These are phyloP conservation scores for Silurus glanis DNA, from an alignment of 2,113 vertebrate genomes.

Conservation along the genomic window DNA sequence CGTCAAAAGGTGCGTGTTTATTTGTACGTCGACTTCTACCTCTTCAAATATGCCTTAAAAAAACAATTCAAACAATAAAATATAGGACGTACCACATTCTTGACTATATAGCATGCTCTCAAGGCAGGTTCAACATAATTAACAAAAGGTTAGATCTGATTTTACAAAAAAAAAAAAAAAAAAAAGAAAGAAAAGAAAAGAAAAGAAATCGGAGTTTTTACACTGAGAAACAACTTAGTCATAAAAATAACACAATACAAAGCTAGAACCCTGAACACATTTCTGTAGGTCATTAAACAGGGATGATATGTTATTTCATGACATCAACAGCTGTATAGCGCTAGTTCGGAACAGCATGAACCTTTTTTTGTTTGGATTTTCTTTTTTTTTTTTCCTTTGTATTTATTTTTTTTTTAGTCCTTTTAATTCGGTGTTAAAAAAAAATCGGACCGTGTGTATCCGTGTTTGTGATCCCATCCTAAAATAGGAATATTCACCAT, in stretches of 20 bases:
- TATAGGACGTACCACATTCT: constrained; percentile 52
- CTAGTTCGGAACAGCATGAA: constrained; percentile 34
- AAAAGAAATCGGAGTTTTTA: constrained; percentile 35
- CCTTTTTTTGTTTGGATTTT: background rate
- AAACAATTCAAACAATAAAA: constrained; percentile 60
- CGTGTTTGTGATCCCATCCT: background rate
- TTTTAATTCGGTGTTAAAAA: constrained; percentile 5
- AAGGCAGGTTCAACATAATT: constrained; percentile 56
- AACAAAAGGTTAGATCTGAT: constrained; percentile 37
- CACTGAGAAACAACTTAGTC: constrained; percentile 21
- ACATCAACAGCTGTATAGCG: constrained; percentile 40
- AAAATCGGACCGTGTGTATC: constrained; percentile 2
- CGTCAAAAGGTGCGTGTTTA: constrained; percentile 37
- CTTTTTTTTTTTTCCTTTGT: too few species aligned
- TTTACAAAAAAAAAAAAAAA: constrained; percentile 44
- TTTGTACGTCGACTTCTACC: constrained; percentile 22
- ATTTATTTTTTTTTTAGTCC: background rate
- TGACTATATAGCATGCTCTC: constrained; percentile 65
- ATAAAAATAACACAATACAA: constrained; percentile 40
- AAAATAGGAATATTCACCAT: background rate
- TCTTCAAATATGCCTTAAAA: constrained; percentile 29
- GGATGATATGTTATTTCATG: constrained; percentile 52
- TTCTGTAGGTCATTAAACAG: constrained; percentile 6
- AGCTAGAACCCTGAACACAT: constrained; percentile 31
- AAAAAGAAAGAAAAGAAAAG: constrained; percentile 37